Base-by-base conservation (phyloP, 2,888 invertebrate genomes). In the Thereva unica region DNA sequence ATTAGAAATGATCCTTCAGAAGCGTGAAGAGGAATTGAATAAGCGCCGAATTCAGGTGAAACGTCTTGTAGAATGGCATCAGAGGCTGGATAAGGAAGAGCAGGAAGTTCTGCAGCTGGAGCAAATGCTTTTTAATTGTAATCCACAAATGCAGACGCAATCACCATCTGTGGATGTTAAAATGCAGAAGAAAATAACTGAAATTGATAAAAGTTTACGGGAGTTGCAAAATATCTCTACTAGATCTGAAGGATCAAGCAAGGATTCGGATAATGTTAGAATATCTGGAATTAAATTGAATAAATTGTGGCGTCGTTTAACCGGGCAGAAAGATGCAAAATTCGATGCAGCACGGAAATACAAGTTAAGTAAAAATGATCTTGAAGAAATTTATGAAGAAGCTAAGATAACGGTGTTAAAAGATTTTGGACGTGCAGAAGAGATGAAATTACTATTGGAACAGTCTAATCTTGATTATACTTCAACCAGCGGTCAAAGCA, bases 11-110 rank as follows among this genome's bases (percentile, higher is more conserved):
- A 71, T 76, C 23, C 74, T 85, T 67, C 78, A 78, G 71, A 81
- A 83, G 76, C 80, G 83, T 63, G 84, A 84, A 75, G 78, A 77
- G 45, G 82, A 82, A 66, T 74, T 84, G 63, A 77, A 78, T 64
- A 79, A 80, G 71, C 79, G 84, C 34, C 77, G 82, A 57, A 78
- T 82, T 73, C 80, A 81, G 71, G 83, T 83, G 44, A 83, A 84
- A 74, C 82, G 82, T 69, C 74, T 85, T 63, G 74, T 84, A 71
- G 77, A 82, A 78, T 84, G 84, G 84, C 83, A 84, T 76, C 82
- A 82, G 70, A 81, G 82, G 64, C 76, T 85, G 38, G 78, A 84
- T 71, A 81, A 82, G 70, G 84, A 85, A 77, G 85, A 85, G 76
- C 78, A 78, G 64, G 82, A 83, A 71, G 82, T 85, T 42, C 74